These are phyloP conservation scores for Florisuga fusca DNA, from an alignment of 2,797 vertebrate species.

Conservation along the genomic window DNA sequence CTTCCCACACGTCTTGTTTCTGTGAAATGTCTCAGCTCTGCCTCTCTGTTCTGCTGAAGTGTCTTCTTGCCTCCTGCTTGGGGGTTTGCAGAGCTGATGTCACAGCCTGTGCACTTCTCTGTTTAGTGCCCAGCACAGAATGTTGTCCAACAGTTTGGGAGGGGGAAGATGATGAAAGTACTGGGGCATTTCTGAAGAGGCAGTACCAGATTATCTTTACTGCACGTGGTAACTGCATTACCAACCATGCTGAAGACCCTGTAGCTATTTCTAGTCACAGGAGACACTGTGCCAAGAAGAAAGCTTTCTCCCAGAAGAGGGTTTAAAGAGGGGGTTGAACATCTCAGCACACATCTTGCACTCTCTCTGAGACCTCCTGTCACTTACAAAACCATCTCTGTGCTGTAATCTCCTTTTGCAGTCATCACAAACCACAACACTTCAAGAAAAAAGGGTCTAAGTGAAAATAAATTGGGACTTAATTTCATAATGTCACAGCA, in stretches of 20 bases:
- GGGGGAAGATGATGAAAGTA: neutral
- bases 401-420: neutral
- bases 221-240: too few species aligned
- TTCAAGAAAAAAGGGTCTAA: neutral
- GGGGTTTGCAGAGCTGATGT: neutral
- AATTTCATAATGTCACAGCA: neutral
- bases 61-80: constrained; percentile 78
- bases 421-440: neutral
- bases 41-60: constrained; percentile 56
- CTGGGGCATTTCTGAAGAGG: neutral
- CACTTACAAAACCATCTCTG: neutral
- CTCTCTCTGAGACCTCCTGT: neutral
- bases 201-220: neutral
- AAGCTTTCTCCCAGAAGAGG: neutral
- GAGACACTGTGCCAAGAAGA: neutral
- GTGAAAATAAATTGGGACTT: neutral
- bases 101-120: neutral
- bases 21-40: constrained; percentile 36
- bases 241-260: neutral
- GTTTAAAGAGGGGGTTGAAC: neutral
- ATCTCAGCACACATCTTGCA: neutral
- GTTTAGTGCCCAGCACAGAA: neutral
- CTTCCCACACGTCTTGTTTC: constrained; percentile 76
- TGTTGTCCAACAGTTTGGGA: too few species aligned
- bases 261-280: neutral